Base-by-base conservation (phyloP, 1,140 invertebrate species). In the Chionoecetes opilio region DNA sequence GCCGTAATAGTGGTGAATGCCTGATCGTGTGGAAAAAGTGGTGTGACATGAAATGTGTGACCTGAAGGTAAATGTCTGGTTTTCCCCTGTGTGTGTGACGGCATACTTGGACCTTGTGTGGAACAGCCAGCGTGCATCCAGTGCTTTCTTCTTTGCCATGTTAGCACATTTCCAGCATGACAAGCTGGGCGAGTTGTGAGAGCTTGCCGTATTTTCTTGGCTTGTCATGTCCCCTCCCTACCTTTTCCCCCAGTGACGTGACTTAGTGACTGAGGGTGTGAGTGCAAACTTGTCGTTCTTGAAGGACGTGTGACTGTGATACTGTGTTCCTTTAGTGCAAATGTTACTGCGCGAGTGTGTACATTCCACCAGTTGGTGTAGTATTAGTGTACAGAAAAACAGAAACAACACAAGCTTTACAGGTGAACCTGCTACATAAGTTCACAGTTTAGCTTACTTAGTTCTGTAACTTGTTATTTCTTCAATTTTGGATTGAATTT, bases 291-390 rank as follows among this genome's bases (percentile, higher is more conserved):
- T 89, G 86, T 93, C 91, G 94, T 95, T 93, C 91, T 95, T 95
- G 94, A 93, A 95, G 91, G 92, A 95, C 94, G 94, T 95, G 94
- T 95, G 94, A 95, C 94, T 95, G 94, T 95, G 94, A 95, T 95
- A 95, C 87, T 95, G 93, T 94, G 94, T 95, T 95, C 91, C 92
- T 95, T 37, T 95, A 93, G 94, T 95, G 94, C 94, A 95, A 95
- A 93, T 93, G 91, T 31, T 93, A 93, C 34, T 93, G 91, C 88
- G 94, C 86, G 94, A 84, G 91, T 90, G 94, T 95, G 94, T 93
- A 95, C 94, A 95, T 95, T 95, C 94, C 94, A 93, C 94, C 94
- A 82, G 63, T 82, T 87, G 88, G 92, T 93, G 87, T 95, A 95
- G 94, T 93, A 95, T 95, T 95, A 95, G 94, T 95, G 94, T 95